Evolutionary conservation across 2,113 vertebrate species (phyloP), one percentile per base, ranked within the genome.

Genomic region (Osmerus eperlanus): DNA sequence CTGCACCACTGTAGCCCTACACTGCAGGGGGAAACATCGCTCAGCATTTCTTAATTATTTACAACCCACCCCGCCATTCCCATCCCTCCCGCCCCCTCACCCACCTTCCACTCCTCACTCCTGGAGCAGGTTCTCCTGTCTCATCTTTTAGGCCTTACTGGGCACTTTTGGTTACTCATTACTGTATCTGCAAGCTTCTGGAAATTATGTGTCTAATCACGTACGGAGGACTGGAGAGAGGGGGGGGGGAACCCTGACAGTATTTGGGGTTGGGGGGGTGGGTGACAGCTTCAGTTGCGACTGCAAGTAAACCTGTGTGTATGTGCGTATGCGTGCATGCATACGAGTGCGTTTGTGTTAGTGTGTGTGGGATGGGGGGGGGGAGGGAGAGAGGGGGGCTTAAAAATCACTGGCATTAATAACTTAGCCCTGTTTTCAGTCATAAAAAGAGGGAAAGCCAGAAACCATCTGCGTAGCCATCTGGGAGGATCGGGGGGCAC

Each of bases 1-100:
- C 78, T 89, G 87, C 86, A 82, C 72, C 81, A 83, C 41, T 32
- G 9, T 74, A 81, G 68, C 59, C 69, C 53, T 81, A 72, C 71
- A 70, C 83, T 83, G 83, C 87, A 83, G 79, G 76, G 77, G 25
- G 70, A 90, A 81, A 83, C 83, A 88, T 88, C 86, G 84, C 86
- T 90, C 86, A 88, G 87, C 86, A 85, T 86, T 89, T 89, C 66
- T 90, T 83, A 89, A 91, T 89, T 87, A 91, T 91, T 91, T 89
- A 89, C 81, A 88, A 79, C 86, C 81, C 78, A 75, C 67, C 75
- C 72, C 78, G 72, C 70, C 3, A 9, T n/a, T 36, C 23, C 58
- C 21, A 3, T 12, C 15, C 15, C 55, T 19, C 7, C 69, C 68
- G 73, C 16, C 53, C 52, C 54, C 52, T 36, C 13, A 12, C 23